Conservation (phyloP, 2,888 invertebrate genomes). For the Agrochola circellaris region DNA sequence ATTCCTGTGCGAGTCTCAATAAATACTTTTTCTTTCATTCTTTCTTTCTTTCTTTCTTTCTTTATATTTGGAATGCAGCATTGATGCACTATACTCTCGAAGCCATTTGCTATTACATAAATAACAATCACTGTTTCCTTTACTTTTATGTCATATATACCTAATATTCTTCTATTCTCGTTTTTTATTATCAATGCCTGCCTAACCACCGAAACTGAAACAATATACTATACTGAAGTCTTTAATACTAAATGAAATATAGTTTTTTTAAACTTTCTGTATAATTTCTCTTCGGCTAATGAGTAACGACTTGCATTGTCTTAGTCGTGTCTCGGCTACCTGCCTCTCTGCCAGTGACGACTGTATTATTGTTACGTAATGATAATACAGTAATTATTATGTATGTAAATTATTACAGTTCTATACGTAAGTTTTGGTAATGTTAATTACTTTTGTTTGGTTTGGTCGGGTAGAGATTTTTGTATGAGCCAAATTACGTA, state of each 20-base stretch:
- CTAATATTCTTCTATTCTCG: background rate
- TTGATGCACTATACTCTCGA: background rate
- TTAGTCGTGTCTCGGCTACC: constrained; percentile 29
- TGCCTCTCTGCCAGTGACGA: constrained; percentile 40
- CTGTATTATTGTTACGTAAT: constrained; percentile 48
- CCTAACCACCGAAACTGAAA: constrained; percentile 51
- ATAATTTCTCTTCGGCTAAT: constrained; percentile 57
- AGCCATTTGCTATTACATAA: constrained; percentile 5
- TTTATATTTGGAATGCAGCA: background rate
- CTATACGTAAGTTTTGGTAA: constrained; percentile 36
- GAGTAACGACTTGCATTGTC: constrained; percentile 57
- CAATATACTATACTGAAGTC: constrained; percentile 48
- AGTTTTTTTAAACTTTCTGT: constrained; percentile 53
- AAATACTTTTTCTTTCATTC: no score
- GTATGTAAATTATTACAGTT: constrained; percentile 22
- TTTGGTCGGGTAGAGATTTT: constrained; percentile 10
- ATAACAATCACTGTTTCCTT: constrained; percentile 2
- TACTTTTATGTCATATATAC: background rate
- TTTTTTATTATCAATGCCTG: constrained; percentile 24
- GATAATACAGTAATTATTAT: constrained; percentile 37
- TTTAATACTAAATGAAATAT: constrained; percentile 38
- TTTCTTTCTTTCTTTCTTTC: no score
- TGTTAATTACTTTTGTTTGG: constrained; percentile 43
- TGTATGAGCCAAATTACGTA: constrained; percentile 22
- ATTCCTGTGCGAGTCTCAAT: no score